phyloP scores from a whole-genome alignment of 2,888 invertebrate genomes.

The Adelphocoris suturalis region DNA sequence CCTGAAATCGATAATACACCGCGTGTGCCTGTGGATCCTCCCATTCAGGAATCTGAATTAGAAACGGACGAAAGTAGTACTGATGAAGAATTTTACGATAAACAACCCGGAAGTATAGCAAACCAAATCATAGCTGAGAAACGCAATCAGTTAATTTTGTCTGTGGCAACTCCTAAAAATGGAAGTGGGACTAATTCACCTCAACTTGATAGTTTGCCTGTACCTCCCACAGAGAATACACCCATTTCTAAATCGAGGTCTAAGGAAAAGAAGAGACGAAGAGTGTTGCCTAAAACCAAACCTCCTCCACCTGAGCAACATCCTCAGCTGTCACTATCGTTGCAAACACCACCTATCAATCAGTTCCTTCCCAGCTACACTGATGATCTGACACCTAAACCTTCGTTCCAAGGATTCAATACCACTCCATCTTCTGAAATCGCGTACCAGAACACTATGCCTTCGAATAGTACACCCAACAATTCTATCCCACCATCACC shows the following conservation, averaged over 20 bases:
- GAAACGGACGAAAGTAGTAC: slow-evolving; percentile 92
- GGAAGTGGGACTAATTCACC: slow-evolving; percentile 75
- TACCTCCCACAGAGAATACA: slow-evolving; percentile 2
- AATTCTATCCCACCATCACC: slow-evolving; percentile 2
- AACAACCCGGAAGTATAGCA: slow-evolving; percentile 87
- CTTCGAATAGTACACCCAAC: slow-evolving; percentile 9
- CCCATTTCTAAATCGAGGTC: slow-evolving; percentile 37
- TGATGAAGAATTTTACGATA: slow-evolving; percentile 93
- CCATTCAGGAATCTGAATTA: slow-evolving; percentile 89
- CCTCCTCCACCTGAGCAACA: slow-evolving; percentile 74
- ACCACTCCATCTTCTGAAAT: background rate
- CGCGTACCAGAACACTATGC: slow-evolving; percentile 3
- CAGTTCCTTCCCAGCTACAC: background rate
- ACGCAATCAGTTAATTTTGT: slow-evolving; percentile 81
- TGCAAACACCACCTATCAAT: slow-evolving; percentile 17
- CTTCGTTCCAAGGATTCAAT: background rate
- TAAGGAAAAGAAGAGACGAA: slow-evolving; percentile 46
- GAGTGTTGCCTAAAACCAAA: slow-evolving; percentile 21
- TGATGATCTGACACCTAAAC: background rate
- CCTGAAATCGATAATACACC: slow-evolving; percentile 77
- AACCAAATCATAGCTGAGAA: slow-evolving; percentile 87
- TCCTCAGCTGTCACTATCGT: background rate
- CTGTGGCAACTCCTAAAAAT: slow-evolving; percentile 81
- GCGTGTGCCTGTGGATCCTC: slow-evolving; percentile 81
- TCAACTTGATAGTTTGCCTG: slow-evolving; percentile 24